Conservation (phyloP, 2,113 vertebrate genomes). For the Callipepla squamata region DNA sequence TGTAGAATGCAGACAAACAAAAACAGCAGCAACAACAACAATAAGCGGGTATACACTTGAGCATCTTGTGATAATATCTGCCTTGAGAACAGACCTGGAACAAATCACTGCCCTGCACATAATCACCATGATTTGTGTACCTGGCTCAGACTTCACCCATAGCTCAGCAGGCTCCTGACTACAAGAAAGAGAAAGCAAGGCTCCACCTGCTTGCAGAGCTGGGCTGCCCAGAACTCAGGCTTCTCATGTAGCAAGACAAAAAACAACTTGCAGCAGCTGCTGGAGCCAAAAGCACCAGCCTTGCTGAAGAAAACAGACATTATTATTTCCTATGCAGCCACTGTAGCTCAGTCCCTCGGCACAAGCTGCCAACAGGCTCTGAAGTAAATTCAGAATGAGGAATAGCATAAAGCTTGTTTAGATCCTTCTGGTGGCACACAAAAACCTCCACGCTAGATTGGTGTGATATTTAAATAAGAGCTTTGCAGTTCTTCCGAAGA, state of each 20-base stretch:
- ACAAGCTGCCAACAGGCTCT: background rate
- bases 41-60: background rate
- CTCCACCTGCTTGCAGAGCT: background rate
- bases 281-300: background rate
- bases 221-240: background rate
- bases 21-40: background rate
- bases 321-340: background rate
- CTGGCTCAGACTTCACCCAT: background rate
- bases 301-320: background rate
- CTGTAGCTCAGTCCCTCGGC: background rate
- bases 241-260: background rate
- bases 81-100: background rate
- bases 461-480: background rate
- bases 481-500: background rate
- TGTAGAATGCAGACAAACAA: background rate
- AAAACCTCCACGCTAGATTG: background rate
- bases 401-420: background rate
- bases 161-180: background rate
- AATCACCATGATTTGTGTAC: background rate
- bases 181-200: background rate
- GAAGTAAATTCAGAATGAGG: background rate
- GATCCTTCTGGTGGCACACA: background rate
- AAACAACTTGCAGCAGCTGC: rapidly evolving
- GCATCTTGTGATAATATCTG: background rate
- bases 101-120: background rate